A percentile compares a stretch with the other conserved stretches of the same genome.
Evolutionary conservation across 2,113 vertebrate genomes (phyloP).

Genomic region (Trichechus manatus): DNA sequence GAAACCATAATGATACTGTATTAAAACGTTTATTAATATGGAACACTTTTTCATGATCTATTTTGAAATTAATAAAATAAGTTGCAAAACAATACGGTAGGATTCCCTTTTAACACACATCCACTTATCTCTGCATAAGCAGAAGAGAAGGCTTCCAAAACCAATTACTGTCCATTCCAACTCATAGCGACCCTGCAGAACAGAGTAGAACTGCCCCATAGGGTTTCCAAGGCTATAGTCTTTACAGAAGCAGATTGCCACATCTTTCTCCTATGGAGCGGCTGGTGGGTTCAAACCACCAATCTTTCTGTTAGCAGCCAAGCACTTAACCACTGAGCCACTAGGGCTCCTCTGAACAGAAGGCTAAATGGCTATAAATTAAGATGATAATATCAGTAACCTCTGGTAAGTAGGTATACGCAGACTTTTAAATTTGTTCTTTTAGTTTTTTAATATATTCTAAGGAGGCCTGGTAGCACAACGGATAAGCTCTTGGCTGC

Average conservation of each 20-base stretch:
- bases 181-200: no score
- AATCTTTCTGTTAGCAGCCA: no score
- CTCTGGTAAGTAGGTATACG: not conserved
- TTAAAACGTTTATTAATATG: not conserved
- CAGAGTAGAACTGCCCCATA: no score
- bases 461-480: not conserved
- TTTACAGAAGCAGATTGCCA: no score
- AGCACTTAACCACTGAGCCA: no score
- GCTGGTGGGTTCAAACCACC: no score
- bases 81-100: not conserved
- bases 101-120: not conserved
- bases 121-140: not conserved
- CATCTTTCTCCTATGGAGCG: no score
- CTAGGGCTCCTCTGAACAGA: no score
- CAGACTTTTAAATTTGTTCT: not conserved
- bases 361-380: not conserved
- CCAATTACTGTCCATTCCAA: no score
- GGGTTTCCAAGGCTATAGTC: no score
- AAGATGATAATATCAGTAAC: not conserved
- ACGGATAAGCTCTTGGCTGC: not conserved
- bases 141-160: not conserved
- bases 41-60: not conserved
- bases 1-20: not conserved
- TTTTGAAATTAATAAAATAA: slow-evolving; percentile 24
- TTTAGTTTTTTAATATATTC: not conserved